Percentiles rank a stretch among this genome's conserved stretches.
Conservation (phyloP, 2,113 vertebrate genomes). For the Gymnocephalus cernua region DNA sequence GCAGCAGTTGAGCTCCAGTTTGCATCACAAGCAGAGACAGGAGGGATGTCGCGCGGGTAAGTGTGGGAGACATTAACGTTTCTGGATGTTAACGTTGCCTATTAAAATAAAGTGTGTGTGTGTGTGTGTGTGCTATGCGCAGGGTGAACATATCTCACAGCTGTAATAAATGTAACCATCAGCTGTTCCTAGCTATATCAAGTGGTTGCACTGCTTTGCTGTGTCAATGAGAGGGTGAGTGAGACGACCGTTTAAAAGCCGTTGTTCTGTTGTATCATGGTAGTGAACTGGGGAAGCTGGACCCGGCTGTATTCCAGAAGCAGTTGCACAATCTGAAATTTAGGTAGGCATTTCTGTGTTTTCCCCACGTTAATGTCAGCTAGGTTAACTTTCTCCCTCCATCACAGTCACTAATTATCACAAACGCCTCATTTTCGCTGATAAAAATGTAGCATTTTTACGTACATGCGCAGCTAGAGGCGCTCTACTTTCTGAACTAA, state of each 20-base stretch:
- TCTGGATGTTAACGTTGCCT: neutral
- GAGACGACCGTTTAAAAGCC: neutral
- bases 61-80: neutral
- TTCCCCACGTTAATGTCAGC: neutral
- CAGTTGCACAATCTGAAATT: slow-evolving; percentile 11
- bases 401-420: neutral
- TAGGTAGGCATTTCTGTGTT: slow-evolving; percentile 1
- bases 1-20: neutral
- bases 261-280: slow-evolving; percentile 23
- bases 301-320: slow-evolving; percentile 29
- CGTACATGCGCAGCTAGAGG: neutral
- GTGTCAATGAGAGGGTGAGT: neutral
- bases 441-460: neutral
- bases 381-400: too few relatives aligned
- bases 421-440: neutral
- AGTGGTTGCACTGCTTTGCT: too few relatives aligned
- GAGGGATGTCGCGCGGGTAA: slow-evolving; percentile 55
- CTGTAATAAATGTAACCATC: fast-evolving
- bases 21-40: neutral
- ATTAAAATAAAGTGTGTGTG: neutral
- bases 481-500: slow-evolving; percentile 9
- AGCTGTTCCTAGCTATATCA: too few relatives aligned
- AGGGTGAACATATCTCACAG: neutral
- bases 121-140: fast-evolving
- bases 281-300: slow-evolving; percentile 26